These are phyloP conservation scores for Chaetodon trifasciatus DNA, from an alignment of 2,797 vertebrate species.

Conservation along the genomic window DNA sequence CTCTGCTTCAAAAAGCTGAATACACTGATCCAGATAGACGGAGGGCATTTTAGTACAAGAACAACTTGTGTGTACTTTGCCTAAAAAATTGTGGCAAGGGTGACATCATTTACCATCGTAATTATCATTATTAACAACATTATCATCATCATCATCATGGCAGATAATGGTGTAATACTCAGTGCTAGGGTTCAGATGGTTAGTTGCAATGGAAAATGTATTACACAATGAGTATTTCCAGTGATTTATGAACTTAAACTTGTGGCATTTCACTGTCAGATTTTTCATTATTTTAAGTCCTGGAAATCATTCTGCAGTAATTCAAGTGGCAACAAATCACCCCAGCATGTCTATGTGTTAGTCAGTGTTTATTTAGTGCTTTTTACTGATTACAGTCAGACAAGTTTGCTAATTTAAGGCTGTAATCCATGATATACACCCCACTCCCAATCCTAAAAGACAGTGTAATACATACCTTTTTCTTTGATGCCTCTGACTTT, in stretches of 20 bases:
- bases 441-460: not conserved
- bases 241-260: not conserved
- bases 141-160: not conserved
- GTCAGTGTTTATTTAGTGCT: constrained; percentile 2
- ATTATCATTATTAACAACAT: not conserved
- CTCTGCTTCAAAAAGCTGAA: constrained; percentile 15
- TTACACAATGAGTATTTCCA: not conserved
- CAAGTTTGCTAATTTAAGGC: not conserved
- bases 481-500: constrained; percentile 98
- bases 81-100: not conserved
- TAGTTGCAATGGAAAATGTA: not conserved
- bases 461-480: constrained; percentile 89
- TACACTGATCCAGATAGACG: not conserved
- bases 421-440: not conserved
- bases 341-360: not conserved
- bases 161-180: not conserved
- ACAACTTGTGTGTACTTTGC: not conserved
- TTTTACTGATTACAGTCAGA: not conserved
- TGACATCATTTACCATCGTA: not conserved
- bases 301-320: not conserved
- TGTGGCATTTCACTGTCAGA: not conserved
- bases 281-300: not conserved
- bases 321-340: not conserved
- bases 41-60: not conserved
- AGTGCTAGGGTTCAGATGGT: not conserved